A percentile compares a stretch with the other conserved stretches of the same genome.
Evolutionary conservation across 1,140 invertebrate genomes (phyloP).

Genomic region (Lordiphosa clarofinis): DNA sequence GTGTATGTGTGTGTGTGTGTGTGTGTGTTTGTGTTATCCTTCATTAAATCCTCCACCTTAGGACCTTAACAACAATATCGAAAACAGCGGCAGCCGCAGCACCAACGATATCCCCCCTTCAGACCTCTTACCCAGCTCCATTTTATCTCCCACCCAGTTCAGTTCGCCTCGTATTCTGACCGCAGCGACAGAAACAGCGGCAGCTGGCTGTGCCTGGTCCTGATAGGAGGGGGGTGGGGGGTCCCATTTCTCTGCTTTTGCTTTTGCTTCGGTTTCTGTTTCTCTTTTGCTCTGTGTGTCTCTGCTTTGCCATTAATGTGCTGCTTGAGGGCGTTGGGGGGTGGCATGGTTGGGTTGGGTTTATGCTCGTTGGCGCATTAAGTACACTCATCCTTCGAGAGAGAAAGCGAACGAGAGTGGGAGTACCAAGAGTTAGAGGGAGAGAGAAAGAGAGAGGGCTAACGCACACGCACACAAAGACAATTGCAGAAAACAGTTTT

Average conservation of each 20-base stretch:
- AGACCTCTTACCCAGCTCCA: conserved; percentile 60
- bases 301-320: conserved; percentile 61
- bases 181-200: conserved; percentile 31
- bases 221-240: too few relatives aligned
- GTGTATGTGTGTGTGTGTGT: conserved; percentile 13
- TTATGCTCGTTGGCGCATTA: conserved; percentile 66
- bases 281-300: conserved; percentile 20
- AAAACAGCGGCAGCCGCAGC: conserved; percentile 53
- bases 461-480: conserved; percentile 28
- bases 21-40: conserved; percentile 51
- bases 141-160: conserved; percentile 28
- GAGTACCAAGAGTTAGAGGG: background rate
- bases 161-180: conserved; percentile 10
- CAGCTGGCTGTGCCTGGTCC: conserved; percentile 28
- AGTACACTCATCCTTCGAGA: conserved; percentile 38
- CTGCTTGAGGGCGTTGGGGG: conserved; percentile 49
- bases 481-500: conserved; percentile 49
- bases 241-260: conserved; percentile 16
- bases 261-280: conserved; percentile 18
- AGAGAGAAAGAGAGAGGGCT: background rate
- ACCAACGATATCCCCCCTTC: conserved; percentile 21
- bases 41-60: conserved; percentile 75
- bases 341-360: conserved; percentile 1
- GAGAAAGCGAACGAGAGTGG: conserved; percentile 5
- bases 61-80: conserved; percentile 69